phyloP scores from a whole-genome alignment of 2,113 vertebrate species.

The Turnix velox region DNA sequence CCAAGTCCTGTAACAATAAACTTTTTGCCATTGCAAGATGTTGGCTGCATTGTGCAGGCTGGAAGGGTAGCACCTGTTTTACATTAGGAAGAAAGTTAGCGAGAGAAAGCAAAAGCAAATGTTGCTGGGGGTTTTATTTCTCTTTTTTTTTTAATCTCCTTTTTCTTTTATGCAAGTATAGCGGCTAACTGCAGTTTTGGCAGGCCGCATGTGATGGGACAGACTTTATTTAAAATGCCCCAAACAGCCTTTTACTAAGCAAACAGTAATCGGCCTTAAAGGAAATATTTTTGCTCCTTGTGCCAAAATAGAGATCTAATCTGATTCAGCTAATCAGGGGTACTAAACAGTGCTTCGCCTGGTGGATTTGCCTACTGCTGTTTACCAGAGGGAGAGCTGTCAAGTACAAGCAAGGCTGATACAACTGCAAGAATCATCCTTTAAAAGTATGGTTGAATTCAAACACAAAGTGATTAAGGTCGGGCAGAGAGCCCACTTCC shows the following conservation, averaged over 20 bases:
- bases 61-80: slow-evolving; percentile 32
- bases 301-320: slow-evolving; percentile 7
- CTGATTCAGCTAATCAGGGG: background rate
- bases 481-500: slow-evolving; percentile 21
- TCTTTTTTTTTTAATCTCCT: background rate
- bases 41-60: background rate
- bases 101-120: background rate
- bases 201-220: background rate
- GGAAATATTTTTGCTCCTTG: slow-evolving; percentile 2
- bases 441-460: slow-evolving; percentile 22
- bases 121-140: background rate
- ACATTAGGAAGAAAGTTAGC: slow-evolving; percentile 21
- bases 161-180: background rate
- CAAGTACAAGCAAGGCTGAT: background rate
- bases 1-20: background rate
- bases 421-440: slow-evolving; percentile 6
- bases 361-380: background rate
- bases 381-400: background rate
- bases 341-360: background rate
- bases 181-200: slow-evolving; percentile 12
- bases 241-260: slow-evolving; percentile 26
- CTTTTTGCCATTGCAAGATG: background rate
- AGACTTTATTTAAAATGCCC: slow-evolving; percentile 21
- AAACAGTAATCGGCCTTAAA: slow-evolving; percentile 12
- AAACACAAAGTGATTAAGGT: slow-evolving; percentile 32